Conservation (phyloP, 2,888 invertebrate species). For the Torymus tubicola region DNA sequence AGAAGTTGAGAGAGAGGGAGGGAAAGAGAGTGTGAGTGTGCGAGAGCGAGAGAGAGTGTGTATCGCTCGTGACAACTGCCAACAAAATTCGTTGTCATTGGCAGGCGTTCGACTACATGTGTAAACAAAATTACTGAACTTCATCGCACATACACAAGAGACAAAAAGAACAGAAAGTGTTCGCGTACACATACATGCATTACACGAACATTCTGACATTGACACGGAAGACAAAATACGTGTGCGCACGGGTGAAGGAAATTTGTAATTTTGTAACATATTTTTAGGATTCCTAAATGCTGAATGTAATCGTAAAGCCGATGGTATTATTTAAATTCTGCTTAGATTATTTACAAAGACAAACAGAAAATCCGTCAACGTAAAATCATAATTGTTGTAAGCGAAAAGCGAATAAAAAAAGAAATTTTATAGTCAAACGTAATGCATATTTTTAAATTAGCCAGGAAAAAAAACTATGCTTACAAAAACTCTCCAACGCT, state of each 20-base stretch:
- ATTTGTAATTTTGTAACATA: conserved; percentile 59
- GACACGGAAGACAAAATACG: too few relatives aligned
- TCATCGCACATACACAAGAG: conserved; percentile 38
- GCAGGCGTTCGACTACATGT: conserved; percentile 12
- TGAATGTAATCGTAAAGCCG: conserved; percentile 48
- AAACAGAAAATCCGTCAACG: conserved; percentile 29
- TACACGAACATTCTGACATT: conserved; percentile 10
- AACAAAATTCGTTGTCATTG: conserved; percentile 48
- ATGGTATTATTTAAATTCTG: conserved; percentile 48
- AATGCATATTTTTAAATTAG: conserved; percentile 37
- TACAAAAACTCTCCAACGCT: conserved; percentile 37
- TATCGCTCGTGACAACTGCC: conserved; percentile 48
- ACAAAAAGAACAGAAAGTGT: too few relatives aligned
- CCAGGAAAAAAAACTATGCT: conserved; percentile 16
- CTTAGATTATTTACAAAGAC: conserved; percentile 30
- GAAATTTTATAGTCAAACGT: conserved; percentile 21
- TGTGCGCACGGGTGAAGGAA: conserved; percentile 21
- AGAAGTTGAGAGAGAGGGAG: conserved; percentile 7
- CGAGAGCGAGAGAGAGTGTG: too few relatives aligned
- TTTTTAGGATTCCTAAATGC: conserved; percentile 54
- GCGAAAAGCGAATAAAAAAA: conserved; percentile 28
- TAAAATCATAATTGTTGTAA: conserved; percentile 32
- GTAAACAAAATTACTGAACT: conserved; percentile 46
- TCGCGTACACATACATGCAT: background rate
- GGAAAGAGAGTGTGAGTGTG: too few relatives aligned